These are phyloP conservation scores for Conistra vaccinii DNA, from an alignment of 2,888 invertebrate species.

Conservation along the genomic window DNA sequence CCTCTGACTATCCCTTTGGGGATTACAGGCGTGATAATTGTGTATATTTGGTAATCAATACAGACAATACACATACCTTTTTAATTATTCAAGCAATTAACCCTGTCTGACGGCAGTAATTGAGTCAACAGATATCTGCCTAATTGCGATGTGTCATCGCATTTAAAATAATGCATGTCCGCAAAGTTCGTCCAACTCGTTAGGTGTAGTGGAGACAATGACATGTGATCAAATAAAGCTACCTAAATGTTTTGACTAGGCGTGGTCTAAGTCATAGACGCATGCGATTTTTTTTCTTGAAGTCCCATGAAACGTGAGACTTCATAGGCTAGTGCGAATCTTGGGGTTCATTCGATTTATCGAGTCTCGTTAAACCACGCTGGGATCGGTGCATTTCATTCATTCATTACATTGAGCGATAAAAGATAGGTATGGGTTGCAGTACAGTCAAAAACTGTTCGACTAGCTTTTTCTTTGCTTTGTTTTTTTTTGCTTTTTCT, in stretches of 20 bases:
- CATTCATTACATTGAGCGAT: too few species aligned
- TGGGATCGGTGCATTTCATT: too few species aligned
- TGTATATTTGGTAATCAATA: too few species aligned
- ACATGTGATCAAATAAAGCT: slow-evolving; percentile 61
- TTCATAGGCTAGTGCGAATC: too few species aligned
- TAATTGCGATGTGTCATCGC: slow-evolving; percentile 2
- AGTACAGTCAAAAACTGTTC: too few species aligned
- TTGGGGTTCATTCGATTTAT: too few species aligned
- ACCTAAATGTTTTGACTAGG: slow-evolving; percentile 30
- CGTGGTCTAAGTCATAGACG: slow-evolving; percentile 6
- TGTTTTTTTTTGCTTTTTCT: too few species aligned
- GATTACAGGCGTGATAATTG: not conserved
- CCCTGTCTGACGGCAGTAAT: not conserved
- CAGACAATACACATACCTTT: too few species aligned
- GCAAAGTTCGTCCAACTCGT: slow-evolving; percentile 10
- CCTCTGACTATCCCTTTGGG: not conserved
- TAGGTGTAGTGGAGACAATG: slow-evolving; percentile 35
- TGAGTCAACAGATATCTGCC: not conserved
- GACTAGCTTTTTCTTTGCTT: too few species aligned
- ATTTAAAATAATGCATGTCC: slow-evolving; percentile 38
- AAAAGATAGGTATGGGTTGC: too few species aligned
- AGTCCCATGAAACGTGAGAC: too few species aligned
- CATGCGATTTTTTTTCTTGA: slow-evolving; percentile 7
- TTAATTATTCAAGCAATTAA: not conserved
- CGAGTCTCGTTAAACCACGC: too few species aligned